Base-by-base conservation (phyloP, 2,888 invertebrate genomes). In the Adela reaumurella region DNA sequence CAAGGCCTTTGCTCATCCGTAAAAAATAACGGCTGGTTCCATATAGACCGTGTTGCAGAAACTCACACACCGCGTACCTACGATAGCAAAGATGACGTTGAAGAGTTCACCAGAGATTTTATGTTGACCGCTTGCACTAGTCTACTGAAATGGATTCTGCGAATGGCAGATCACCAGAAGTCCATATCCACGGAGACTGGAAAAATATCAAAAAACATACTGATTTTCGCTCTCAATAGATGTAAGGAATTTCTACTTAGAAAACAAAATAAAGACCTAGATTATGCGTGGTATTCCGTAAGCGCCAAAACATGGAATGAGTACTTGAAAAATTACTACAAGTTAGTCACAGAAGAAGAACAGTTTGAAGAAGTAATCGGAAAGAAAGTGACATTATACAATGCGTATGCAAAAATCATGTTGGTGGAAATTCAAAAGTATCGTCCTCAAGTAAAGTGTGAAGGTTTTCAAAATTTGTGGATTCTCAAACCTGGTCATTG, bases 401-500 rank as follows among this genome's bases (percentile, higher is more conserved):
- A 71, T 45, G 64, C 62, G 1, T 71, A 74, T 45, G 77, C 86
- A 11, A 81, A 80, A 54, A 79, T 74, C 56, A 68, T 87, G 50
- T 62, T 90, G 8, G 76, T 79, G 52, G 81, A 84, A 57, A 72
- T 90, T 19, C 72, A 76, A 50, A 72, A 67, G 49, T 81, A 81
- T 56, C 83, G 84, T 56, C 84, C 87, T 0, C 85, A 85, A 59
- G 64, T 88, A 47, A 78, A 81, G 52, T 83, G 87, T 62, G 94
- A 94, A 70, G 94, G 94, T 1, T 82, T 81, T 54, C 83, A 86
- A 61, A 93, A 94, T 68, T 85, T 94, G 56, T 95, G 94, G 94
- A 93, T 95, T 52, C 81, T 95, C 43, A 95, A 95, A 64, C 94
- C 94, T 0, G 88, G 88, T 2, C 87, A 88, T 59, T 86, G 89